Evolutionary conservation across 2,113 vertebrate species (phyloP).

Genomic region (Albula goreensis): DNA sequence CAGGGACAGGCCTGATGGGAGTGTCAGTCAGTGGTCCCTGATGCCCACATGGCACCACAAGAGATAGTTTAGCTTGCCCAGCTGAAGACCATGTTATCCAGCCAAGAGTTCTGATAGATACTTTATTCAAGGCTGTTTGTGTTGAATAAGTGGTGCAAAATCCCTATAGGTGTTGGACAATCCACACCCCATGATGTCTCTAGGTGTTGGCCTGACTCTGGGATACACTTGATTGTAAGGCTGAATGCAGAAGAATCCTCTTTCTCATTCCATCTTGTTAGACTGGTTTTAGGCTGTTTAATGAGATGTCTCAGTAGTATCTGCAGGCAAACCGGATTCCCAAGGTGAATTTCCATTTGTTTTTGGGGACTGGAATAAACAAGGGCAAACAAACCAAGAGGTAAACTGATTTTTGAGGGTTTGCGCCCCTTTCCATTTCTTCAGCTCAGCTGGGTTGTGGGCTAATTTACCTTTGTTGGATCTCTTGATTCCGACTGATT

Average conservation of each 20-base stretch:
- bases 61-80: neutral
- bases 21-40: too few relatives aligned
- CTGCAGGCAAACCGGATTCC: conserved; percentile 1
- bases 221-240: neutral
- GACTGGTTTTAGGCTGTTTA: conserved; percentile 9
- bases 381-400: too few relatives aligned
- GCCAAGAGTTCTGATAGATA: neutral
- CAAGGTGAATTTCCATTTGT: neutral
- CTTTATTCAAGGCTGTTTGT: neutral
- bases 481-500: too few relatives aligned
- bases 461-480: too few relatives aligned
- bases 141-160: neutral
- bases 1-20: neutral
- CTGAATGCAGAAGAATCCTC: neutral
- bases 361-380: neutral
- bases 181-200: too few relatives aligned
- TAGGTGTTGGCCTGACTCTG: neutral
- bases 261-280: neutral
- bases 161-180: neutral
- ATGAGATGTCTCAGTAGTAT: neutral
- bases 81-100: neutral
- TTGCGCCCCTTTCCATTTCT: too few relatives aligned
- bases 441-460: too few relatives aligned
- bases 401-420: too few relatives aligned
- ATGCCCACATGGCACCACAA: neutral